Conservation (phyloP, 2,888 invertebrate species). For the Diloba caeruleocephala region DNA sequence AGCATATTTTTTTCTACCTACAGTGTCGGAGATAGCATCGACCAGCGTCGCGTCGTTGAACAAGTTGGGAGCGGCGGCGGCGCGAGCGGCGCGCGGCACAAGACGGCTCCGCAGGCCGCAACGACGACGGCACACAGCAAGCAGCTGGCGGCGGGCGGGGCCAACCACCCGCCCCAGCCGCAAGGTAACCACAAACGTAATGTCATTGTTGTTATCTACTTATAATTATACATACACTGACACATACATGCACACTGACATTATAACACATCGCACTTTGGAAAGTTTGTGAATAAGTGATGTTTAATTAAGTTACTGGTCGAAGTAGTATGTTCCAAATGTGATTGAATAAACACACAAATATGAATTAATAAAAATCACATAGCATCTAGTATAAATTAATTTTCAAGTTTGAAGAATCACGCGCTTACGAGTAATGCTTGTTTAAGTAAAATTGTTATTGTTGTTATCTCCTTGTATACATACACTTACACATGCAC, state of each 20-base stretch:
- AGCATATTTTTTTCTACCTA: constrained; percentile 16
- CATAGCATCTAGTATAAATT: too few species aligned
- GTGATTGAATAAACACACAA: too few species aligned
- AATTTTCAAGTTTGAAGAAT: too few species aligned
- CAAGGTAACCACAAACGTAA: constrained; percentile 89
- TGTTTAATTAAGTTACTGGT: not conserved
- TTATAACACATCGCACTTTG: constrained; percentile 17
- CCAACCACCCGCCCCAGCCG: constrained; percentile 91
- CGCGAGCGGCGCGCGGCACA: constrained; percentile 81
- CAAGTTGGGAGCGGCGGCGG: constrained; percentile 70
- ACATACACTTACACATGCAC: constrained; percentile 16
- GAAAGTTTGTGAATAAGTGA: not conserved
- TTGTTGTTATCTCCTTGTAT: constrained; percentile 74
- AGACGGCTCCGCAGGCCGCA: constrained; percentile 82
- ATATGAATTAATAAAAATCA: too few species aligned
- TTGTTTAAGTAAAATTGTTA: too few species aligned
- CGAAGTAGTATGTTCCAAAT: not conserved
- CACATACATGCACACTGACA: constrained; percentile 22
- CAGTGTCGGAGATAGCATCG: constrained; percentile 87
- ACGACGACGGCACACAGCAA: constrained; percentile 95
- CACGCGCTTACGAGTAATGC: too few species aligned
- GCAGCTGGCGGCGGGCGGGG: constrained; percentile 94
- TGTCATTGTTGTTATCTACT: constrained; percentile 79
- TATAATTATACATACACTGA: constrained; percentile 28
- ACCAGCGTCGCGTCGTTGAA: constrained; percentile 68